Evolutionary conservation across 2,797 vertebrate species (phyloP).

Genomic region (Arvicola amphibius): DNA sequence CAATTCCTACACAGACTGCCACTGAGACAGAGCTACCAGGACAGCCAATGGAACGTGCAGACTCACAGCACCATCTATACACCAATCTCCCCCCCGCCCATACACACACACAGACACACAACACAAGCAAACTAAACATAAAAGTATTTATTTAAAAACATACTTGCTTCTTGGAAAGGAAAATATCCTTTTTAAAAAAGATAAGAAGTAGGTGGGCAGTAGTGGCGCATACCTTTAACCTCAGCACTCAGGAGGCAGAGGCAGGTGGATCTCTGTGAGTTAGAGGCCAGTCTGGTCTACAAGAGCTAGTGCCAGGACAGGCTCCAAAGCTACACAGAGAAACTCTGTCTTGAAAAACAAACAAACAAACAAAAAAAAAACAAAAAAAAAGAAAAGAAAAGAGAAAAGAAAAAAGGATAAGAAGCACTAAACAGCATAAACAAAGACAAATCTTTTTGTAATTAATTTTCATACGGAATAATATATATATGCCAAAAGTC

Average conservation of each 20-base stretch:
- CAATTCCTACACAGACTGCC: not conserved
- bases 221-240: too few species aligned
- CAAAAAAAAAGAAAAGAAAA: rapidly evolving
- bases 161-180: not conserved
- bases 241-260: too few species aligned
- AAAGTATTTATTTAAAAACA: constrained; percentile 9
- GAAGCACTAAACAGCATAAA: not conserved
- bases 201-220: too few species aligned
- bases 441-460: not conserved
- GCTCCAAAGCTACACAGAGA: too few species aligned
- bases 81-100: too few species aligned
- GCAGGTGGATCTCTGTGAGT: too few species aligned
- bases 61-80: not conserved
- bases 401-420: not conserved
- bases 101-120: not conserved
- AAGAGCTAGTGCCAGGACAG: too few species aligned
- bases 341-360: not conserved
- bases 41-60: not conserved
- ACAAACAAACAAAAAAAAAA: too few species aligned
- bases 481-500: not conserved
- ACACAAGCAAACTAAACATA: not conserved
- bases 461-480: constrained; percentile 4
- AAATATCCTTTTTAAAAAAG: not conserved
- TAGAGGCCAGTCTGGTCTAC: too few species aligned
- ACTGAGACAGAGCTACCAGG: not conserved